Evolutionary conservation across 2,888 invertebrate genomes (phyloP), one percentile per base, ranked within the genome.

Genomic region (Syritta pipiens): DNA sequence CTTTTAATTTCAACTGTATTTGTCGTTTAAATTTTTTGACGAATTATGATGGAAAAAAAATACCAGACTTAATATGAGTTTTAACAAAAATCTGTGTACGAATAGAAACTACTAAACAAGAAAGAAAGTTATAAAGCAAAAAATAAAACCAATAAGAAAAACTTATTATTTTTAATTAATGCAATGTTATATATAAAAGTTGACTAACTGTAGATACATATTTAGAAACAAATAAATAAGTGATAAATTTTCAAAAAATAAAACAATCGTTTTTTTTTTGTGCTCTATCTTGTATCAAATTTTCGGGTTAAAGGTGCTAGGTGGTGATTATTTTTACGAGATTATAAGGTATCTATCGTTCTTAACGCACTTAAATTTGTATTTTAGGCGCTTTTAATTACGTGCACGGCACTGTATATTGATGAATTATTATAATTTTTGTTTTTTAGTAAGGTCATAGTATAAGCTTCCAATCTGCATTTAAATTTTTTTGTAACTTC

Each of bases 171-270:
- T 69, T 74, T 55, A 74, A 55, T 67, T 79, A 68, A 62, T 74
- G 74, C 72, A 74, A 79, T 72, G 72, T 79, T 79, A 79, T 74
- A 57, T 71, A 72, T 79, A 74, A 79, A 67, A 79, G 79, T 79
- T 79, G 79, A 79, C 79, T 79, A 79, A 79, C 79, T 79, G 79
- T 79, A 79, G 79, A 79, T 79, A 79, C 74, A 74, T 68, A 74
- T 74, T 74, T 74, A 79, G 74, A 74, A 67, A 74, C 60, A 79
- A 79, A 79, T 79, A 79, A 79, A 79, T 79, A 79, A 79, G 79
- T 79, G 79, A 79, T 79, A 79, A 67, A 79, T 79, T 79, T 79
- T 79, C 79, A 79, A 79, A 79, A 71, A 71, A 63, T 35, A 53
- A 46, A 40, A 22, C 4, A 26, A 5, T 62, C 20, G 12, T 10